These are phyloP conservation scores for Fissipunctia ypsillon DNA, from an alignment of 2,888 invertebrate species.

Conservation along the genomic window DNA sequence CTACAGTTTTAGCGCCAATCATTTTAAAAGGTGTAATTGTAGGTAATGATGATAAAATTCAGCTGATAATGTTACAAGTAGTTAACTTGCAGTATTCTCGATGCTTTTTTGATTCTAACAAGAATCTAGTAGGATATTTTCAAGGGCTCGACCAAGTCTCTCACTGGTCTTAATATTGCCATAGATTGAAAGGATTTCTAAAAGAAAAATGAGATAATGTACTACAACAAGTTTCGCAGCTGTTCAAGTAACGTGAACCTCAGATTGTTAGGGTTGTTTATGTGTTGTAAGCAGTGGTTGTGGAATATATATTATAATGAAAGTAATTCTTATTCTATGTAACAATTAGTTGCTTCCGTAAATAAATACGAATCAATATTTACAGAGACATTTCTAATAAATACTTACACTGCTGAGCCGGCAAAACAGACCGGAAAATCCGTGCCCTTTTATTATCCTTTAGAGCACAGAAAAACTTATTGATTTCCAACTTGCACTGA, in stretches of 20 bases:
- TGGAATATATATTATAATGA: not conserved
- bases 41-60: not conserved
- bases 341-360: not conserved
- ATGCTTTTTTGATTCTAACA: slow-evolving; percentile 9
- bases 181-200: not conserved
- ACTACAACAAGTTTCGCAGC: not conserved
- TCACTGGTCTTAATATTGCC: too few species aligned
- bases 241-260: not conserved
- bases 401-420: slow-evolving; percentile 46
- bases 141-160: not conserved
- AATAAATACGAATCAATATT: not conserved
- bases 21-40: not conserved
- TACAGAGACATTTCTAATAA: not conserved
- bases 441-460: slow-evolving; percentile 29
- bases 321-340: not conserved
- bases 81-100: not conserved
- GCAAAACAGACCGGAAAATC: slow-evolving; percentile 16
- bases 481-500: slow-evolving; percentile 23
- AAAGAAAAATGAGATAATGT: not conserved
- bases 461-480: slow-evolving; percentile 24
- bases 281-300: not conserved
- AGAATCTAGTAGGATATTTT: slow-evolving; percentile 4
- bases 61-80: not conserved
- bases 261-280: not conserved
- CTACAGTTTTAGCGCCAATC: not conserved